Evolutionary conservation across 1,140 invertebrate genomes (phyloP).

Genomic region (Drosophila malerkotliana): DNA sequence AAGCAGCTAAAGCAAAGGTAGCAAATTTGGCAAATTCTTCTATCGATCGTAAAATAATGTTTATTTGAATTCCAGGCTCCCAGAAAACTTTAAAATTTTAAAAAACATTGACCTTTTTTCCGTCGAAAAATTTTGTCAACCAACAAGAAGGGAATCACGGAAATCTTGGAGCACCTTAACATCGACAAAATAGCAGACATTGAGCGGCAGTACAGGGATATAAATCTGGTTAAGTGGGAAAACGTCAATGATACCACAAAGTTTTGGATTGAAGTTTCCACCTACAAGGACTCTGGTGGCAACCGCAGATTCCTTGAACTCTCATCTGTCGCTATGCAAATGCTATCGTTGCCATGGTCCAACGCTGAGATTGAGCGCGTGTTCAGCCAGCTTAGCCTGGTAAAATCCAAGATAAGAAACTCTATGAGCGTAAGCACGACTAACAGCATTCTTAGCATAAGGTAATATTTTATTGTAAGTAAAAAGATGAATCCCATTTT

Average conservation of each 20-base stretch:
- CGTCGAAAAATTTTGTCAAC: conserved; percentile 4
- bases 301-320: conserved; percentile 20
- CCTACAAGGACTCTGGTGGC: no score
- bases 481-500: no score
- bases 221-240: conserved; percentile 15
- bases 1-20: conserved; percentile 25
- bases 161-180: conserved; percentile 4
- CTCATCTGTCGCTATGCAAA: conserved; percentile 10
- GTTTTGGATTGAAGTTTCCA: conserved; percentile 3
- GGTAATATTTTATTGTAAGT: no score
- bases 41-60: background rate
- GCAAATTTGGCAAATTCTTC: background rate
- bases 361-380: background rate
- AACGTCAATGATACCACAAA: background rate
- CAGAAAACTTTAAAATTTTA: conserved; percentile 13
- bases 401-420: no score
- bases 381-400: no score
- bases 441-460: no score
- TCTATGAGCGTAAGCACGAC: no score
- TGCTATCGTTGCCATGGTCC: background rate
- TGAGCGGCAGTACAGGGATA: conserved; percentile 5
- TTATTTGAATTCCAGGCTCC: background rate
- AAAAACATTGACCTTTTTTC: conserved; percentile 16
- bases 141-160: background rate
- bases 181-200: background rate